Base-by-base conservation (phyloP, 2,888 invertebrate genomes). In the Spilosoma lubricipeda region DNA sequence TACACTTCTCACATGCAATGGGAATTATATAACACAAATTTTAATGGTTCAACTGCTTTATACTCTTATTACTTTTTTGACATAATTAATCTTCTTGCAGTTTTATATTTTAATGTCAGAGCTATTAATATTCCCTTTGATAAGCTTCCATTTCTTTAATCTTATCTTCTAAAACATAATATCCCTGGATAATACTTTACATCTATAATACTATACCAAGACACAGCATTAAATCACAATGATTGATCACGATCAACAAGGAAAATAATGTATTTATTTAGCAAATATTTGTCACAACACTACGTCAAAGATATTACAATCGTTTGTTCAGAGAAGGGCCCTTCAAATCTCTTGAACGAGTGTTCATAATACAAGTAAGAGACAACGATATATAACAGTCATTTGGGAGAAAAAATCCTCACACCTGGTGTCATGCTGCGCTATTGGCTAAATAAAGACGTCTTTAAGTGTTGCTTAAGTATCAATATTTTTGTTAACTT, bases 381-480 rank as follows among this genome's bases (percentile, higher is more conserved):
- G 71, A 75, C 69, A 52, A 63, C 64, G 68, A 75, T 76, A 74
- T 76, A 75, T 77, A 71, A 85, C 66, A 77, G 80, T 71, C 65
- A 75, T 77, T 78, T 78, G 75, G 66, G 23, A 36, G 66, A 79
- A 67, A 76, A 72, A 73, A 36, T 72, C 65, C 30, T 70, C 72
- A 71, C 85, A 84, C 78, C 82, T 80, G 85, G 84, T 59, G 77
- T 9, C 85, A 82, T 59, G 84, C 82, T 85, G 85, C 69, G 84
- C 72, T 82, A 77, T 83, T 79, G 77, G 77, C 70, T 63, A 82
- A 85, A 84, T 82, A 77, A 70, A 79, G 80, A 69, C 74, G 70
- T 77, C 69, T 71, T 42, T 39, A 70, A 66, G 67, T 75, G 69
- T 39, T 70, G 39, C 39, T 65, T 67, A 36, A 7, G 66, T 56